Evolutionary conservation across 1,140 invertebrate species (phyloP).

Genomic region (Neodiprion lecontei): DNA sequence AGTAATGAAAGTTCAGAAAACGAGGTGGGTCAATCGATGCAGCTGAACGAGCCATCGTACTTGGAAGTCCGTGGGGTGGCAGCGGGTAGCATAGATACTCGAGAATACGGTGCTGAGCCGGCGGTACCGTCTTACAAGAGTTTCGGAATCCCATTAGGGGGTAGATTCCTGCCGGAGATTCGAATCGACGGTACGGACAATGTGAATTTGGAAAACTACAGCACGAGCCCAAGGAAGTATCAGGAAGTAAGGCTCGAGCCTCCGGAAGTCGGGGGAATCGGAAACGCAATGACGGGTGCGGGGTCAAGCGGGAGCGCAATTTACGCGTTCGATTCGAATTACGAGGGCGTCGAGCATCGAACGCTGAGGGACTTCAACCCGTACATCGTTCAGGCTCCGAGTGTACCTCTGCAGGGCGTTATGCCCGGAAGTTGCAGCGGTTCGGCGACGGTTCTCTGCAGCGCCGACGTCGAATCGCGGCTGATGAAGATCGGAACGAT

Average conservation of each 20-base stretch:
- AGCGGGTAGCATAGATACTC: conserved; percentile 51
- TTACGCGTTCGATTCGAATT: conserved; percentile 28
- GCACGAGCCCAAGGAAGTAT: conserved; percentile 54
- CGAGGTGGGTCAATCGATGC: conserved; percentile 37
- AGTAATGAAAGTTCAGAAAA: conserved; percentile 44
- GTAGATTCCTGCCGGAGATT: conserved; percentile 46
- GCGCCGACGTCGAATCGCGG: conserved; percentile 53
- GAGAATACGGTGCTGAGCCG: conserved; percentile 48
- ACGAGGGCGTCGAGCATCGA: conserved; percentile 33
- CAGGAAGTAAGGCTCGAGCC: conserved; percentile 39
- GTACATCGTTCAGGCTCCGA: conserved; percentile 13
- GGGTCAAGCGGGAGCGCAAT: conserved; percentile 7
- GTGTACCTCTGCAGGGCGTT: no score
- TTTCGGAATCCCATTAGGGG: conserved; percentile 33
- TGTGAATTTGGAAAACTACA: conserved; percentile 54
- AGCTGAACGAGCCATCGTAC: conserved; percentile 37
- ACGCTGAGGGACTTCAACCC: conserved; percentile 35
- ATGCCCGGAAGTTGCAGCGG: conserved; percentile 16
- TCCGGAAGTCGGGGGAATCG: neutral
- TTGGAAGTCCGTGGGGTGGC: conserved; percentile 48
- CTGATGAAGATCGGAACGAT: conserved; percentile 38
- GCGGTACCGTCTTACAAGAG: conserved; percentile 39
- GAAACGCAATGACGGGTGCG: no score
- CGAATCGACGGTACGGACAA: conserved; percentile 50
- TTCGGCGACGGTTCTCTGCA: conserved; percentile 48